Evolutionary conservation across 2,113 vertebrate species (phyloP).

Genomic region (Cervus canadensis): DNA sequence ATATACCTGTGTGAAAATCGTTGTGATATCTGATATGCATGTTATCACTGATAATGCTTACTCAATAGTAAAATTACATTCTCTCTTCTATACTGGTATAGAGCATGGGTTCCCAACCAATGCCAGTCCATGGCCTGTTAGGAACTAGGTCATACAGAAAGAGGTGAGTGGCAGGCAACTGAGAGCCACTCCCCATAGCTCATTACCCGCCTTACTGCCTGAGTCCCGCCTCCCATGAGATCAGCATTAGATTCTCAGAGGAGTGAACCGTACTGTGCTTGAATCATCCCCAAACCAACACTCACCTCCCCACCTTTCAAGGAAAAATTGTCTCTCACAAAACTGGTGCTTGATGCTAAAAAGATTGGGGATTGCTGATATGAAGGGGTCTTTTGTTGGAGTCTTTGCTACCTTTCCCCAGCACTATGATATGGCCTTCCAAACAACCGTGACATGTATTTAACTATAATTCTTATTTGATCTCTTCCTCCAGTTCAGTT

Average conservation of each 20-base stretch:
- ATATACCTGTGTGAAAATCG: not conserved
- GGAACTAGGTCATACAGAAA: not conserved
- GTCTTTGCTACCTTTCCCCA: not conserved
- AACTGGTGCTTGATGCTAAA: not conserved
- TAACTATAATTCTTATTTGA: not conserved
- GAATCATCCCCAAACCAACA: not conserved
- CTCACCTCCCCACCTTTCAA: not conserved
- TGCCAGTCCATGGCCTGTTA: not conserved
- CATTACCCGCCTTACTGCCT: not conserved
- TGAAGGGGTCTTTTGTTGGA: not conserved
- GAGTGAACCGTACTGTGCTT: not conserved
- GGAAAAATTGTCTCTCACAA: not conserved
- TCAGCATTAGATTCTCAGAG: not conserved
- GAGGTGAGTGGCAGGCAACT: fast-evolving
- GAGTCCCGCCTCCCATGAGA: not conserved
- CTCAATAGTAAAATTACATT: not conserved
- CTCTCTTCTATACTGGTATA: not conserved
- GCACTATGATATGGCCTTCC: not conserved
- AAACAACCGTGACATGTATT: not conserved
- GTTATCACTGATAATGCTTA: not conserved
- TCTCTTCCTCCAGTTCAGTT: not conserved
- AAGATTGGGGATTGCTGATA: not conserved
- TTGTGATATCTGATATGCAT: not conserved
- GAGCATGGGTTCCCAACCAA: not conserved
- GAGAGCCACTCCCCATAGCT: not conserved